A percentile compares a stretch with the other conserved stretches of the same genome.
Evolutionary conservation across 2,888 invertebrate species (phyloP).

Genomic region (Pterobdella sp.): DNA sequence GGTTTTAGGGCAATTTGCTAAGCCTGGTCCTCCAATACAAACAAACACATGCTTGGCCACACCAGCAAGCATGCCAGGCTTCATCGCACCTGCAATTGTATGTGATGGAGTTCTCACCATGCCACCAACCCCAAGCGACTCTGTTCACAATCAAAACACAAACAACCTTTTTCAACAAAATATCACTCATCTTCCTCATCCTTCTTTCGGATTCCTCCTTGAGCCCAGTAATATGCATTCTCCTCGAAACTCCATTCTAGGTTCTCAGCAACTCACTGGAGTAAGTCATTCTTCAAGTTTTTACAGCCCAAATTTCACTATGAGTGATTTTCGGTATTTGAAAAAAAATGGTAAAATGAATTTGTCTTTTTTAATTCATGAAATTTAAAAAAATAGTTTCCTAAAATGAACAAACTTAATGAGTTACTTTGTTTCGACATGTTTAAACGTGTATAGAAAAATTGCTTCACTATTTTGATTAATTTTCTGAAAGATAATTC

Average conservation of each 20-base stretch:
- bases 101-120: constrained; percentile 24
- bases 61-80: background rate
- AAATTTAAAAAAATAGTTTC: too few relatives aligned
- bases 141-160: background rate
- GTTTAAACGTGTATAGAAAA: too few relatives aligned
- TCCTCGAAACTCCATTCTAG: constrained; percentile 10
- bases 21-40: background rate
- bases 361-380: too few relatives aligned
- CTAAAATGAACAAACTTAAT: too few relatives aligned
- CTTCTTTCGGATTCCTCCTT: background rate
- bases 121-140: constrained; percentile 1
- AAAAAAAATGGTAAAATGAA: too few relatives aligned
- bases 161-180: background rate
- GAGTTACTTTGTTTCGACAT: too few relatives aligned
- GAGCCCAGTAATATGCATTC: background rate
- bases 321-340: too few relatives aligned
- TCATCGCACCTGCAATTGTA: constrained; percentile 16
- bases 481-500: too few relatives aligned
- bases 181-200: background rate
- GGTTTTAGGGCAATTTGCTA: background rate
- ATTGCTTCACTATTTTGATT: too few relatives aligned
- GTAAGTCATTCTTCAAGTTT: constrained; percentile 7
- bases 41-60: background rate
- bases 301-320: background rate
- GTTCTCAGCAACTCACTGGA: constrained; percentile 20